phyloP scores from a whole-genome alignment of 2,113 vertebrate genomes.

The Helogale parvula region DNA sequence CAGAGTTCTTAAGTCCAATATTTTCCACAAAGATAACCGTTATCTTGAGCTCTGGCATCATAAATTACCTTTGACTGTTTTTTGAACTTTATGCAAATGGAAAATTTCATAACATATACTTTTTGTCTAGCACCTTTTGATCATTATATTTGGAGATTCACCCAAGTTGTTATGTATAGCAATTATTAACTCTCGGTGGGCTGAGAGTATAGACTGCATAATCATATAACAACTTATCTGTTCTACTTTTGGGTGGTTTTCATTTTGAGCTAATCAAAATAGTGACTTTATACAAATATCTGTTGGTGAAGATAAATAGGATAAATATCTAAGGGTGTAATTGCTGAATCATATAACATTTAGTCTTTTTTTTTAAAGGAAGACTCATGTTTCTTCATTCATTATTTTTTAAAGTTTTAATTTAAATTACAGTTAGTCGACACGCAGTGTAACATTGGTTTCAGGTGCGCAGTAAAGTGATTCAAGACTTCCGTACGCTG shows the following conservation, averaged over 20 bases:
- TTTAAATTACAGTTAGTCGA: neutral
- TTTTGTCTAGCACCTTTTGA: neutral
- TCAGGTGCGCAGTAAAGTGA: neutral
- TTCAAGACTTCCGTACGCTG: neutral
- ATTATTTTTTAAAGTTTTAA: neutral
- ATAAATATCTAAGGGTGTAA: neutral
- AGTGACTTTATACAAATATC: neutral
- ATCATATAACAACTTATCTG: neutral
- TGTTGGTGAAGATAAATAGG: neutral
- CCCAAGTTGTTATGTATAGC: neutral
- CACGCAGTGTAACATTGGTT: neutral
- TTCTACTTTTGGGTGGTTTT: neutral
- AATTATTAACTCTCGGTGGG: neutral
- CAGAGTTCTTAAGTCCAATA: neutral
- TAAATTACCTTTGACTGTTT: neutral
- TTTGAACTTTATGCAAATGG: neutral
- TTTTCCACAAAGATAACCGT: neutral
- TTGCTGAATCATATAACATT: neutral
- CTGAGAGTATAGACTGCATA: neutral
- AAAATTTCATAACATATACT: neutral
- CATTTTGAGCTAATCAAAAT: neutral
- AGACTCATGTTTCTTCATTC: neutral
- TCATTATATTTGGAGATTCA: neutral
- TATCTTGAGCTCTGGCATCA: neutral
- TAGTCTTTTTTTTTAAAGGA: neutral